Percentiles rank a stretch among this genome's conserved stretches.
phyloP scores from a whole-genome alignment of 1,140 invertebrate genomes.

The Bilobella aurantiaca region DNA sequence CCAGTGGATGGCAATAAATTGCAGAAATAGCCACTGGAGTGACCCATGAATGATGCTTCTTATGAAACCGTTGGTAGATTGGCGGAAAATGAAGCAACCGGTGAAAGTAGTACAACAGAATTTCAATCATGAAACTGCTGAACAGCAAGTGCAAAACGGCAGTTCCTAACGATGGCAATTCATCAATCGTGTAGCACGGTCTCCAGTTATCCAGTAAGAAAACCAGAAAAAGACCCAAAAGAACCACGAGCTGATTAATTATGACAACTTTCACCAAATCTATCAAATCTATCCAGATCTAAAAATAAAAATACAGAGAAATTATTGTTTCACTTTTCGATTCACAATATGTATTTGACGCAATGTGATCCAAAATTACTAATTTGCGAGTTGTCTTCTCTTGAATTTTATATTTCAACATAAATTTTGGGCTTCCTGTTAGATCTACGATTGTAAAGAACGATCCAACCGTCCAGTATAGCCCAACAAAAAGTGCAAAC shows the following conservation, averaged over 20 bases:
- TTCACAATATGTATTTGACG: no score
- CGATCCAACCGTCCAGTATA: constrained; percentile 40
- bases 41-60: constrained; percentile 42
- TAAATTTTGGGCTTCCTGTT: constrained; percentile 39
- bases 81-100: constrained; percentile 42
- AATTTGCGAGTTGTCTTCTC: constrained; percentile 15
- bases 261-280: neutral
- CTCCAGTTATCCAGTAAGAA: neutral
- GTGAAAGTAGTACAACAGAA: constrained; percentile 45
- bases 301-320: no score
- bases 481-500: constrained; percentile 36
- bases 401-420: constrained; percentile 43
- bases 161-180: constrained; percentile 41
- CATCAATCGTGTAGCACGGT: no score
- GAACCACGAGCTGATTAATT: neutral
- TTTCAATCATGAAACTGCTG: constrained; percentile 43
- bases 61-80: constrained; percentile 45
- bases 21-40: constrained; percentile 58
- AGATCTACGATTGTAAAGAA: constrained; percentile 40
- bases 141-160: constrained; percentile 40
- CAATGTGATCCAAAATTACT: neutral
- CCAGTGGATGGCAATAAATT: constrained; percentile 76
- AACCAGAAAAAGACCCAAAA: neutral
- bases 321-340: no score
- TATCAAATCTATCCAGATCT: neutral